Percentiles rank a stretch among this genome's conserved stretches.
Conservation (phyloP, 2,113 vertebrate genomes). For the Amblyornis subalaris region DNA sequence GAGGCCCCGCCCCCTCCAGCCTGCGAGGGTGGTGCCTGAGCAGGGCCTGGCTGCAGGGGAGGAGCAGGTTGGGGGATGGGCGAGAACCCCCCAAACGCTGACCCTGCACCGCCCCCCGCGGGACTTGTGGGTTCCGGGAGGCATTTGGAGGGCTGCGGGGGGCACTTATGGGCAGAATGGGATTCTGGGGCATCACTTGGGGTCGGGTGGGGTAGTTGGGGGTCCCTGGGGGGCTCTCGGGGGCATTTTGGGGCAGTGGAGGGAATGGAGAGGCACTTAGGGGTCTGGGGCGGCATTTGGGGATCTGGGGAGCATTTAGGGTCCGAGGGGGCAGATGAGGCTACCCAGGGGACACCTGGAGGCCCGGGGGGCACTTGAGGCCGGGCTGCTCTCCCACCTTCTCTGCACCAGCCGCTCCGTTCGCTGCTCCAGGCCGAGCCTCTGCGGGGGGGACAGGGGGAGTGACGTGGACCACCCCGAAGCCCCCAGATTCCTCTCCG, state of each 20-base stretch:
- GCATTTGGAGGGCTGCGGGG: too few species aligned
- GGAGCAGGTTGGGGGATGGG: background rate
- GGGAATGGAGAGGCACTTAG: background rate
- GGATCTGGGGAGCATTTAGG: background rate
- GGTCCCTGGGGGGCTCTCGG: background rate
- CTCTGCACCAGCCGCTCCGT: background rate
- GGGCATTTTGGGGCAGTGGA: background rate
- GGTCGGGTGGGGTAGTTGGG: too few species aligned
- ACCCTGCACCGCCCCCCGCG: too few species aligned
- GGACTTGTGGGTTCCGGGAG: background rate
- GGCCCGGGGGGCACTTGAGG: too few species aligned
- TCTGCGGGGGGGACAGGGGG: background rate
- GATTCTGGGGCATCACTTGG: background rate
- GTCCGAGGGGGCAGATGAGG: background rate
- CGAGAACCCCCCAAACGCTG: too few species aligned
- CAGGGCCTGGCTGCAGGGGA: background rate
- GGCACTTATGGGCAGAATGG: background rate
- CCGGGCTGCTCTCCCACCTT: background rate
- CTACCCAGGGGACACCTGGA: too few species aligned
- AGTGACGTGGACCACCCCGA: background rate
- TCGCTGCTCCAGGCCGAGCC: background rate
- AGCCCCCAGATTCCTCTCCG: background rate
- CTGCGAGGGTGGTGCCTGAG: background rate
- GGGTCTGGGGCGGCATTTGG: too few species aligned
- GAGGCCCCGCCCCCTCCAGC: background rate